Evolutionary conservation across 92 coral and sea anemone species (phyloP), one percentile per base, ranked within the genome.

Genomic region (Zoanthus solanderi): DNA sequence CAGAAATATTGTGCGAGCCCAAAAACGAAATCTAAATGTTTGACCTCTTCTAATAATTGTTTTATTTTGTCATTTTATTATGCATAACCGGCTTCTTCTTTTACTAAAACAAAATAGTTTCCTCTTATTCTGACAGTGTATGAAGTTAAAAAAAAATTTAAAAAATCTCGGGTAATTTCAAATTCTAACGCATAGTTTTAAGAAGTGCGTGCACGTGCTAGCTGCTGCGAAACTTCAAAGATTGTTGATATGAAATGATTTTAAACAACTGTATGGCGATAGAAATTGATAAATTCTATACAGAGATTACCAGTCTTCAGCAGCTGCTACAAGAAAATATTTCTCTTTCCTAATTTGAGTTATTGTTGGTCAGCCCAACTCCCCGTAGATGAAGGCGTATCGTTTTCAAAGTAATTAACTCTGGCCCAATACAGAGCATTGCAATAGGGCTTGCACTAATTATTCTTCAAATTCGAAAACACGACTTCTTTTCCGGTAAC

Each of bases 371-470:
- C 3, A 54, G 18, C 9, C 16, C 52, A 66, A 66, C 60, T 42
- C 60, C 85, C 85, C 52, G 61, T 66, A 45, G 85, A 18, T 66
- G 12, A 7, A 15, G 13, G 6, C 74, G 85, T 81, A 81, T 81
- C 85, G 45, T 81, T 81, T 81, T 63, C 44, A 45, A 42, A 66
- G 52, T 81, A 81, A 81, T 81, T 81, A 81, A 81, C 85, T 44
- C 69, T 1, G 47, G 67, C 45, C 66, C 63, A 81, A 66, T 68
- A 46, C 16, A 66, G 4, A 30, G 47, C n/a, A 48, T 12, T 16
- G 85, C 85, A 65, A 66, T 65, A 81, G 44, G 12, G 75, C 57
- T 28, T 67, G 31, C 42, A 23, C 46, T 31, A 68, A 28, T 65
- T 81, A 46, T 81, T 81, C 52, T 47, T 30, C 65, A 48, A 28